Evolutionary conservation across 2,797 vertebrate genomes (phyloP), one percentile per base, ranked within the genome.

Genomic region (Pogoniulus pusillus): DNA sequence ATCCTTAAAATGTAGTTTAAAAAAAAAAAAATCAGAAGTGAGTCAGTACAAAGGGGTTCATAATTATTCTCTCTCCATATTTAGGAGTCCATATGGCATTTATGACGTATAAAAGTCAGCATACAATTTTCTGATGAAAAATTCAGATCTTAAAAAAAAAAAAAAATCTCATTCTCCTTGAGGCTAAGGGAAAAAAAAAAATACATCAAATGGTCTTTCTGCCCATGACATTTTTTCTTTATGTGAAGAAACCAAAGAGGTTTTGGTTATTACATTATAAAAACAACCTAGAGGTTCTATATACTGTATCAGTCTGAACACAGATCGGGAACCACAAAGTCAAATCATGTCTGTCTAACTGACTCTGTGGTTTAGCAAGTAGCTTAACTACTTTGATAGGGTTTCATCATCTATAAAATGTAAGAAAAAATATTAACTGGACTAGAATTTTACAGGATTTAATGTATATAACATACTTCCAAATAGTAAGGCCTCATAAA

Each of bases 41-140:
- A 96, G 91, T 96, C 93, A 93, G 95, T 96, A 95, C 94, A 95
- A 94, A 93, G 86, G 95, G 96, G 90, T 79, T 95, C 90, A 93
- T 93, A 96, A 93, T 95, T 96, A 93, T 96, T 96, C 95, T 85
- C 93, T 95, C 91, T 95, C 95, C 85, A 89, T 91, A 93, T 95
- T 95, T 93, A 94, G 91, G 91, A 93, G 93, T 96, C 95, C 95
- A 96, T 95, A 94, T 93, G 93, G 94, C 88, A 93, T 96, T 95
- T 96, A 82, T 96, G 96, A 96, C 82, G 93, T 96, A 94, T 94
- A 93, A 93, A 93, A 95, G 93, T 95, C 91, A 96, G 91, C 93
- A 91, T 85, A 95, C 70, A 91, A 89, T 93, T 87, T 95, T 90
- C 93, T 90, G 91, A 93, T 93, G 87, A 89, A 94, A 94, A 94